A percentile compares a stretch with the other conserved stretches of the same genome.
Evolutionary conservation across 2,113 vertebrate species (phyloP).

Genomic region (Boulengeromyrus knoepffleri): DNA sequence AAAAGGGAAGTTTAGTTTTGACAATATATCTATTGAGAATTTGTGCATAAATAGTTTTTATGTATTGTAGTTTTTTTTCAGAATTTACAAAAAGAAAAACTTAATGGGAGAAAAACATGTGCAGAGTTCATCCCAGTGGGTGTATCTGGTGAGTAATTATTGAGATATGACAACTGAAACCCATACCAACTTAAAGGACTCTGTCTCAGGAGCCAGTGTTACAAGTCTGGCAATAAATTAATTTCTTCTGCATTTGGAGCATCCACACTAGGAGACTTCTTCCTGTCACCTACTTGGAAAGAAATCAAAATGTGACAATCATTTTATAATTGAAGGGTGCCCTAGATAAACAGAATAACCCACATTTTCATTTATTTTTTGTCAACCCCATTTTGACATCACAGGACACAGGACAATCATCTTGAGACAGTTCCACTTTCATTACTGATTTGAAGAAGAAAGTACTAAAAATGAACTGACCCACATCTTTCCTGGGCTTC

Average conservation of each 20-base stretch:
- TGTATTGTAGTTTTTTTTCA: neutral
- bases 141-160: neutral
- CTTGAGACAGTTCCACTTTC: neutral
- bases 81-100: neutral
- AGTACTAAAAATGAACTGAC: conserved; percentile 17
- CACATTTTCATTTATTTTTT: conserved; percentile 21
- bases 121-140: neutral
- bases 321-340: conserved; percentile 9
- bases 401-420: conserved; percentile 3
- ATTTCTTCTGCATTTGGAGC: neutral
- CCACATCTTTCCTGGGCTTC: conserved; percentile 11
- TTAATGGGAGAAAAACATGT: neutral
- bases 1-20: neutral
- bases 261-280: neutral
- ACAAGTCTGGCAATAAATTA: neutral
- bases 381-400: conserved; percentile 11
- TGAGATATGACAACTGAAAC: neutral
- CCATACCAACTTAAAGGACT: neutral
- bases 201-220: neutral
- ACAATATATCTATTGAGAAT: neutral
- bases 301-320: neutral
- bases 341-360: conserved; percentile 4
- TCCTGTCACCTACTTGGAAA: conserved; percentile 8
- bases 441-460: conserved; percentile 1
- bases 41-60: neutral